Base-by-base conservation (phyloP, 2,888 invertebrate genomes). In the Macrophya annulata region DNA sequence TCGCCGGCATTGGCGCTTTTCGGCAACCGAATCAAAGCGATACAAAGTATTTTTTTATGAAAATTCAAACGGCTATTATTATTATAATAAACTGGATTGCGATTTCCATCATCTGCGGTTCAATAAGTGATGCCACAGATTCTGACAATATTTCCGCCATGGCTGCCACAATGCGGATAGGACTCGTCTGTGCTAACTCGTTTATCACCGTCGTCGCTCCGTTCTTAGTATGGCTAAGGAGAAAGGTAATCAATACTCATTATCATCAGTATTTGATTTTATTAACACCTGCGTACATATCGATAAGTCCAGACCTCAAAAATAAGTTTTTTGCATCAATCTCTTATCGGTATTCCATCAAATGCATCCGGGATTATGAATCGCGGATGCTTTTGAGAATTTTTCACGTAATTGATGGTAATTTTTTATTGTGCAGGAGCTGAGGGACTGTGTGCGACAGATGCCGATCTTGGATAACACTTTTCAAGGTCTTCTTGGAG, bases 21-120 rank as follows among this genome's bases (percentile, higher is more conserved):
- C 68, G 68, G 12, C 37, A 25, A 31, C 68, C 68, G 25, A 68
- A 68, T 68, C 68, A 31, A 17, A 68, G 68, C 31, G 25, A 68
- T 12, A 1, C 6, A 10, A 68, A 31, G 25, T 31, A 31, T 12
- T 25, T 31, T 5, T 68, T 4, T 0, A 31, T 68, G 25, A 40
- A 9, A 72, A n/a, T 72, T n/a, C 45, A 72, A 43, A 17, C 43
- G 10, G 43, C 45, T 37, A 21, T 40, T 12, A n/a, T 21, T n/a
- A 45, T n/a, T 72, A 8, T 45, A 9, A 21, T 45, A 17, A 43
- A 8, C n/a, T 43, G n/a, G 43, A 4, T 21, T 45, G 43, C n/a
- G 43, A 43, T 10, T n/a, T 72, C n/a, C n/a, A n/a, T n/a, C n/a
- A n/a, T n/a, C n/a, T n/a, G n/a, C n/a, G n/a, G n/a, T n/a, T n/a